Conservation (phyloP, 2,888 invertebrate genomes). For the Erebia epiphron region DNA sequence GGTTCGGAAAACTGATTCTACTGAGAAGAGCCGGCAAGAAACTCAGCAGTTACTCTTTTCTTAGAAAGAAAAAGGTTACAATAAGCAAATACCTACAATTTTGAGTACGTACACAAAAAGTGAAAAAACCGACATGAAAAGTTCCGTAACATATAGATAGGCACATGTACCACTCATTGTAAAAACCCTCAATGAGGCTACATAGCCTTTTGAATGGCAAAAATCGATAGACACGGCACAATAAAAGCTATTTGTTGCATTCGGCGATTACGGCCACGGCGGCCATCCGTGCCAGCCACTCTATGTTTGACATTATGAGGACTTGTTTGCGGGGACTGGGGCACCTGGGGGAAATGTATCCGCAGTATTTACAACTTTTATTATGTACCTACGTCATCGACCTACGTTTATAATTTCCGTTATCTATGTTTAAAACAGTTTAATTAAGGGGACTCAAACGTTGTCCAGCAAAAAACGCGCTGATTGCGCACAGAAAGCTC, state of each 20-base stretch:
- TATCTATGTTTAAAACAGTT: not conserved
- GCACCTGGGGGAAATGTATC: not conserved
- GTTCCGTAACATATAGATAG: slow-evolving; percentile 1
- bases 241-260: slow-evolving; percentile 34
- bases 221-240: slow-evolving; percentile 25
- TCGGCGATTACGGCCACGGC: slow-evolving; percentile 23
- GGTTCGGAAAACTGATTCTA: too few species aligned
- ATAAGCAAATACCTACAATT: too few species aligned
- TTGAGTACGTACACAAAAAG: not conserved
- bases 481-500: too few species aligned
- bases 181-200: slow-evolving; percentile 22
- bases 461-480: too few species aligned
- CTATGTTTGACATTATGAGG: slow-evolving; percentile 29
- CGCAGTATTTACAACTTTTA: not conserved
- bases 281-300: slow-evolving; percentile 25
- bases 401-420: too few species aligned
- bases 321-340: slow-evolving; percentile 12
- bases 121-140: not conserved
- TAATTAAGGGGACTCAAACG: not conserved
- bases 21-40: too few species aligned
- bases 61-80: too few species aligned
- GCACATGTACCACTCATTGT: not conserved
- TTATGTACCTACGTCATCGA: too few species aligned
- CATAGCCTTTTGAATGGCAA: slow-evolving; percentile 28
- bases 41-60: too few species aligned